Evolutionary conservation across 2,113 vertebrate species (phyloP).

Genomic region (Entelurus aequoreus): DNA sequence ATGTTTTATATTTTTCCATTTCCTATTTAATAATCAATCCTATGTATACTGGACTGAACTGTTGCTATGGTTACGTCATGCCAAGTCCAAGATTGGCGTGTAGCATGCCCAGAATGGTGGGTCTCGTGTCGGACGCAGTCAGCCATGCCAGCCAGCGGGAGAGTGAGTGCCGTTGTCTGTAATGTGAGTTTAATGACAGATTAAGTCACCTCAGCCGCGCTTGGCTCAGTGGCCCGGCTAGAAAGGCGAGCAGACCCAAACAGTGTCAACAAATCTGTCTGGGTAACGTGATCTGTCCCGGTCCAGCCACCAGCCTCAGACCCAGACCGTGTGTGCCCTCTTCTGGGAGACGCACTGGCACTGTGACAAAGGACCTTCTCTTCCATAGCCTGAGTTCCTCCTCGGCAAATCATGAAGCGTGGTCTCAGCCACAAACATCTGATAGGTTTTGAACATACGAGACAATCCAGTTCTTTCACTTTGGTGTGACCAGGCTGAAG

Average conservation of each 20-base stretch:
- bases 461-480: slow-evolving; percentile 29
- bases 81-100: slow-evolving; percentile 40
- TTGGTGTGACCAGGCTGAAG: slow-evolving; percentile 35
- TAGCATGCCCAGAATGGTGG: slow-evolving; percentile 57
- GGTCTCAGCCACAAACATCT: no score
- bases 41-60: no score
- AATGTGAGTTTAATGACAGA: slow-evolving; percentile 78
- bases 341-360: slow-evolving; percentile 71
- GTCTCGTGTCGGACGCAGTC: slow-evolving; percentile 65
- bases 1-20: no score
- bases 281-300: slow-evolving; percentile 74
- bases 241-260: slow-evolving; percentile 66
- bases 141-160: slow-evolving; percentile 62
- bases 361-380: slow-evolving; percentile 50
- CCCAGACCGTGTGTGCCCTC: slow-evolving; percentile 59
- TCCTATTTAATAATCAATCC: no score
- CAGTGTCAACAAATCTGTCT: slow-evolving; percentile 80
- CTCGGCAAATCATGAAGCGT: neutral
- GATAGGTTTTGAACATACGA: no score
- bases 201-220: slow-evolving; percentile 73
- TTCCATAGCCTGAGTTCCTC: slow-evolving; percentile 30
- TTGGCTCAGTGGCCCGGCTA: slow-evolving; percentile 67
- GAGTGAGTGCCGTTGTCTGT: slow-evolving; percentile 64
- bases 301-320: slow-evolving; percentile 58
- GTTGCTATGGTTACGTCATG: no score